Conservation (phyloP, 2,888 invertebrate species). For the Prosopocoilus inquinatus region DNA sequence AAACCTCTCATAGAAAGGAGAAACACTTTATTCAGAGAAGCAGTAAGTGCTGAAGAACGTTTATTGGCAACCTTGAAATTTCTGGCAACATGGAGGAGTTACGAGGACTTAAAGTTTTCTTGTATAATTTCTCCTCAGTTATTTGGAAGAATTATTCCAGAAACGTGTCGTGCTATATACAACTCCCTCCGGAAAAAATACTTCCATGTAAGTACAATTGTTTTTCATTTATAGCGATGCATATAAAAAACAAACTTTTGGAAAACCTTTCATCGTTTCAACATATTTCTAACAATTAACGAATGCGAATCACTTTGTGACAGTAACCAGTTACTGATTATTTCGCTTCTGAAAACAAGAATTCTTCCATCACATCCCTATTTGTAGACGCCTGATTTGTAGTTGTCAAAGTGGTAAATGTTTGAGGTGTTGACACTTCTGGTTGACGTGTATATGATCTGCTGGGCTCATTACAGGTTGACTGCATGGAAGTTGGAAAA, state of each 20-base stretch:
- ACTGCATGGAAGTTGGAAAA: neutral
- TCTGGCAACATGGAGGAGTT: constrained; percentile 30
- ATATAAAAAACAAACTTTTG: neutral
- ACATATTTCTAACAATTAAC: neutral
- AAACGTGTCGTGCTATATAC: constrained; percentile 30
- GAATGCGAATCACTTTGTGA: neutral
- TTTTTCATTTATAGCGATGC: neutral
- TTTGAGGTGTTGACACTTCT: neutral
- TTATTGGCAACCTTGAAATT: constrained; percentile 28
- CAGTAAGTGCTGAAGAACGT: constrained; percentile 28
- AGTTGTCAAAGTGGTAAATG: neutral
- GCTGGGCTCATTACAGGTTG: neutral
- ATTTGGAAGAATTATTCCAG: constrained; percentile 31
- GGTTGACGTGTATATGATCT: neutral
- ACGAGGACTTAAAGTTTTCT: constrained; percentile 33
- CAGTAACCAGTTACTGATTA: neutral
- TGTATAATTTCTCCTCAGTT: constrained; percentile 33
- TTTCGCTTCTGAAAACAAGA: neutral
- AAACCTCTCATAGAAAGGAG: constrained; percentile 18
- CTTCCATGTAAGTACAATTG: constrained; percentile 23
- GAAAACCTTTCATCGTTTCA: neutral
- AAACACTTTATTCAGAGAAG: constrained; percentile 26
- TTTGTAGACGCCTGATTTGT: neutral
- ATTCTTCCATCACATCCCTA: neutral
- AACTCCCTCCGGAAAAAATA: constrained; percentile 27